These are phyloP conservation scores for Formicarius rufipectus DNA, from an alignment of 2,113 vertebrate species.

Conservation along the genomic window DNA sequence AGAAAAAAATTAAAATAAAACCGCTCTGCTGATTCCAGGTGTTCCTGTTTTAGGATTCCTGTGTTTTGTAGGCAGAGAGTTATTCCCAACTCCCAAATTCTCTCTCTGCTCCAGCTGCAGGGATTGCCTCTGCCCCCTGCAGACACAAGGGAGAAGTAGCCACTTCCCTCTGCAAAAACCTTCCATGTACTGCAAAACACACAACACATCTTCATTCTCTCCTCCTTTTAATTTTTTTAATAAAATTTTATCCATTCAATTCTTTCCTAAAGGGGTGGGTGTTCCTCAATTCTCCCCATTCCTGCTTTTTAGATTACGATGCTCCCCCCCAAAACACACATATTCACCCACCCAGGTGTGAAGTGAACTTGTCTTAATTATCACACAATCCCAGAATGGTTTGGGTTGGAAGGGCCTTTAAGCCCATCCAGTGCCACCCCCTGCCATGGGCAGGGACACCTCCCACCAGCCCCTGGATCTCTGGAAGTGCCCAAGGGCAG, in stretches of 20 bases:
- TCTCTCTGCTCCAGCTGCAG: not conserved
- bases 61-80: not conserved
- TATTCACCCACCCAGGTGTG: not conserved
- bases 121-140: constrained; percentile 15
- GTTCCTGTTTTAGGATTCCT: accelerated
- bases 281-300: not conserved
- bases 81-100: not conserved
- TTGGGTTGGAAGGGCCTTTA: not conserved
- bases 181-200: accelerated
- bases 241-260: not conserved
- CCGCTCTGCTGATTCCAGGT: not conserved
- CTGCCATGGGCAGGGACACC: not conserved
- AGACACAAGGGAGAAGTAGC: not conserved
- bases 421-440: accelerated
- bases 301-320: not conserved
- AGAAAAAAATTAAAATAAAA: not conserved
- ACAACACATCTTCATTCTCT: not conserved
- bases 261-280: not conserved
- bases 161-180: not conserved
- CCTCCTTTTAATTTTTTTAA: not conserved
- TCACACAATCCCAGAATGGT: not conserved
- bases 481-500: not conserved
- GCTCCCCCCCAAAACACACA: too few species aligned
- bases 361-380: accelerated
- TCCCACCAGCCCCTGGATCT: too few species aligned